A percentile compares a stretch with the other conserved stretches of the same genome.
Evolutionary conservation across 2,888 invertebrate species (phyloP).

Genomic region (Junonia oenone): DNA sequence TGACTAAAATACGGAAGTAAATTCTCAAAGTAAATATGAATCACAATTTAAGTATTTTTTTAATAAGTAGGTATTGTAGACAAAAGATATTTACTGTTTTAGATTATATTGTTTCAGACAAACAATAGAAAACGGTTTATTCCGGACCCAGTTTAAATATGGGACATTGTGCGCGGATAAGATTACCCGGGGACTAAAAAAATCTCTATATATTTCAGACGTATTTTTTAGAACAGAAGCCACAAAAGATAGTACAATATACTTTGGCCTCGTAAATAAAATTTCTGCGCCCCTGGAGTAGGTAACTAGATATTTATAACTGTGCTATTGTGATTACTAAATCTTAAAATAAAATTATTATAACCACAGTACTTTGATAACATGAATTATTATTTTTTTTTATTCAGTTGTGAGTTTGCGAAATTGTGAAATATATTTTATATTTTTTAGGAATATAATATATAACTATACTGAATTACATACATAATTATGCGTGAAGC

Average conservation of each 20-base stretch:
- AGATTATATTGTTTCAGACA: conserved; percentile 6
- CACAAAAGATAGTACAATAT: neutral
- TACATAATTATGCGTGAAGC: too few relatives aligned
- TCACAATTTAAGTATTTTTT: conserved; percentile 11
- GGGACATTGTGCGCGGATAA: conserved; percentile 7
- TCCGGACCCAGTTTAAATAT: conserved; percentile 9
- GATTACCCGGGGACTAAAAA: conserved; percentile 2
- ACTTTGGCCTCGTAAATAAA: neutral
- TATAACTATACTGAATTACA: too few relatives aligned
- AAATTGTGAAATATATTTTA: too few relatives aligned
- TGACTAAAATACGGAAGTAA: neutral
- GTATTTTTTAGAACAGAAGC: neutral
- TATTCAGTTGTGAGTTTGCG: too few relatives aligned
- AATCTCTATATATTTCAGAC: neutral
- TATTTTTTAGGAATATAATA: too few relatives aligned
- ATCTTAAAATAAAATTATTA: too few relatives aligned
- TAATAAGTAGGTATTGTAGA: conserved; percentile 7
- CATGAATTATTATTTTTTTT: too few relatives aligned
- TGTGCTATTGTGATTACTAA: too few relatives aligned
- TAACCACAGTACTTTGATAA: too few relatives aligned
- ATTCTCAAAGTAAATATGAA: neutral
- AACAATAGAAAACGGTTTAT: conserved; percentile 21
- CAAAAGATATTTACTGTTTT: conserved; percentile 24
- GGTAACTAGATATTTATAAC: too few relatives aligned
- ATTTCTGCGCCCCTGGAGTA: neutral